phyloP scores from a whole-genome alignment of 1,140 invertebrate genomes.

The Lucilia cuprina region DNA sequence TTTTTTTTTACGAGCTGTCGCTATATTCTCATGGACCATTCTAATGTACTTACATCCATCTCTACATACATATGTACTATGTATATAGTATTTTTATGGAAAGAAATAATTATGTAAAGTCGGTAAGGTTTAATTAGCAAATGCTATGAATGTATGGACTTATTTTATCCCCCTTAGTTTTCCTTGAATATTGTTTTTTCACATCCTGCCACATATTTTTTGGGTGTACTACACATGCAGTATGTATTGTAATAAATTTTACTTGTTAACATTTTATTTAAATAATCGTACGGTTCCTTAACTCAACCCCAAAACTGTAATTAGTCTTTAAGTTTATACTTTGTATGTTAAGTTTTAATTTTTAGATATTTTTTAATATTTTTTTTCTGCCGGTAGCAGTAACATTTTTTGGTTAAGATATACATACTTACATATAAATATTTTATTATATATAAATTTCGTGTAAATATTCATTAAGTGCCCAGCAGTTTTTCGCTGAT shows the following conservation, averaged over 20 bases:
- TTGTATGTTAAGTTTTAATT: neutral
- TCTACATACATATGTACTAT: too few species aligned
- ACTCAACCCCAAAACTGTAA: neutral
- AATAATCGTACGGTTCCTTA: neutral
- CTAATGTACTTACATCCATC: too few species aligned
- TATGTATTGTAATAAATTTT: neutral
- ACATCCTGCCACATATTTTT: too few species aligned
- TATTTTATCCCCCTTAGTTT: too few species aligned
- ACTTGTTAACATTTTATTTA: neutral
- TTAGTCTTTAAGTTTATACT: neutral
- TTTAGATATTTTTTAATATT: neutral
- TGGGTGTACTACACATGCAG: neutral
- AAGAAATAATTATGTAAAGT: neutral
- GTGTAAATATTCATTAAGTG: neutral
- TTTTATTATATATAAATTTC: neutral
- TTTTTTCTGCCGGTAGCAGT: neutral
- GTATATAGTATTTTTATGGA: neutral
- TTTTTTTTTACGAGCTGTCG: too few species aligned
- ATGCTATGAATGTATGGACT: neutral
- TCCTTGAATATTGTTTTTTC: too few species aligned
- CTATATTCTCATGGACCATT: too few species aligned
- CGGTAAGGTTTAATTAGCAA: neutral
- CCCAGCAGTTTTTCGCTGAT: too few species aligned
- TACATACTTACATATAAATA: neutral
- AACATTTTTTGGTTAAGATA: neutral